phyloP scores from a whole-genome alignment of 2,888 invertebrate species.

The Microctonus hyperodae region DNA sequence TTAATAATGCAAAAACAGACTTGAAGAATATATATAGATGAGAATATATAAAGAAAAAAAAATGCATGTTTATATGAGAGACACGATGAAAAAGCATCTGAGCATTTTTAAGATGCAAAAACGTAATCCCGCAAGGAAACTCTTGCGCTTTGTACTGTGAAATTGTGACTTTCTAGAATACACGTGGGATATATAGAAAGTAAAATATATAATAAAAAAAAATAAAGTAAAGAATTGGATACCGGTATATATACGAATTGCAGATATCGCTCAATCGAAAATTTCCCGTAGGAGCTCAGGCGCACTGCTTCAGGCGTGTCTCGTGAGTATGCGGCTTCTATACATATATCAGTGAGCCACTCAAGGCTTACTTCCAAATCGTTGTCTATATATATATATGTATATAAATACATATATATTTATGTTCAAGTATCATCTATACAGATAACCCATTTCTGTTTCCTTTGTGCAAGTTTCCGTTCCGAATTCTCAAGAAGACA shows the following conservation, averaged over 20 bases:
- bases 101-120: slow-evolving; percentile 30
- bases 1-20: not conserved
- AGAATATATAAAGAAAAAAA: slow-evolving; percentile 3
- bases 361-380: slow-evolving; percentile 10
- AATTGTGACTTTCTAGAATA: slow-evolving; percentile 30
- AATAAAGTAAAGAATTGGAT: not conserved
- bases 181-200: slow-evolving; percentile 7
- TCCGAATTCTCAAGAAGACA: slow-evolving; percentile 2
- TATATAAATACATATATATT: not conserved
- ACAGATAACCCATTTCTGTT: not conserved
- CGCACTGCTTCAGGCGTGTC: slow-evolving; percentile 19
- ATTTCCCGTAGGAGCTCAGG: slow-evolving; percentile 42
- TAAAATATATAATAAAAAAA: slow-evolving; percentile 14
- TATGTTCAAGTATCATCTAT: not conserved
- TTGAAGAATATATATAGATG: not conserved
- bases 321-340: slow-evolving; percentile 17
- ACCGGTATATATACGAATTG: slow-evolving; percentile 13
- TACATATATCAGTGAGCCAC: not conserved
- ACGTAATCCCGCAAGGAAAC: slow-evolving; percentile 19
- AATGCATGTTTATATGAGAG: slow-evolving; percentile 1
- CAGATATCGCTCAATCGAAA: slow-evolving; percentile 43
- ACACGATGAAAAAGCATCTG: slow-evolving; percentile 14
- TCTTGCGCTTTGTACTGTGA: slow-evolving; percentile 29
- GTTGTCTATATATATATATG: not conserved
- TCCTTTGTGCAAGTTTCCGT: slow-evolving; percentile 3